phyloP scores from a whole-genome alignment of 1,140 invertebrate species.

The Drosophila paulistorum region DNA sequence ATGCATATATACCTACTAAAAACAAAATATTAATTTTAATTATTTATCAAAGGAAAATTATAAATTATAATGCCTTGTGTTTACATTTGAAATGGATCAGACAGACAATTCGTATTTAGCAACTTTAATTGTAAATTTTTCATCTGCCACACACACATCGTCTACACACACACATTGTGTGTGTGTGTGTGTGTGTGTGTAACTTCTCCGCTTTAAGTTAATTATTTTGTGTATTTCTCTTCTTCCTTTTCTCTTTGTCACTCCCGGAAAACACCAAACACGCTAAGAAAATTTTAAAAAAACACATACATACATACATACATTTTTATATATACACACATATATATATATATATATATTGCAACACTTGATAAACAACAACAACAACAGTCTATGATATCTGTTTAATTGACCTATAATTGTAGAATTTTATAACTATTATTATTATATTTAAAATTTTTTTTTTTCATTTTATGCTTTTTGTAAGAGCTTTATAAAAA shows the following conservation, averaged over 20 bases:
- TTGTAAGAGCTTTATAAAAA: conserved; percentile 65
- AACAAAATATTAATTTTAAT: conserved; percentile 16
- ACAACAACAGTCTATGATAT: conserved; percentile 31
- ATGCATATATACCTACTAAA: conserved; percentile 12
- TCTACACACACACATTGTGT: no score
- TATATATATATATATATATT: not conserved
- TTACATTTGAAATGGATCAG: conserved; percentile 49
- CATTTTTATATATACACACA: conserved; percentile 10
- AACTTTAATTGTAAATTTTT: not conserved
- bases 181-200: not conserved
- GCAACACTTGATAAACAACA: conserved; percentile 16
- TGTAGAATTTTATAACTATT: conserved; percentile 44
- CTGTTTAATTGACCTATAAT: conserved; percentile 27
- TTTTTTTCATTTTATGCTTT: conserved; percentile 60
- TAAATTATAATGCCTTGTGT: conserved; percentile 30
- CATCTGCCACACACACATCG: no score
- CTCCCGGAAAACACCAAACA: no score
- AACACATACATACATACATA: not conserved
- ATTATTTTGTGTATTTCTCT: conserved; percentile 11
- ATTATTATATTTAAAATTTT: conserved; percentile 39
- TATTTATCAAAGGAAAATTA: conserved; percentile 24
- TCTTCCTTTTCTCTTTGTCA: not conserved
- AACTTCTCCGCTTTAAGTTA: conserved; percentile 18
- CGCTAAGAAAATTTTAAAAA: not conserved
- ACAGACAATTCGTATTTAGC: conserved; percentile 28